A percentile compares a stretch with the other conserved stretches of the same genome.
These are phyloP conservation scores for Sebastes diaconus DNA, from an alignment of 2,797 vertebrate species.

Conservation along the genomic window DNA sequence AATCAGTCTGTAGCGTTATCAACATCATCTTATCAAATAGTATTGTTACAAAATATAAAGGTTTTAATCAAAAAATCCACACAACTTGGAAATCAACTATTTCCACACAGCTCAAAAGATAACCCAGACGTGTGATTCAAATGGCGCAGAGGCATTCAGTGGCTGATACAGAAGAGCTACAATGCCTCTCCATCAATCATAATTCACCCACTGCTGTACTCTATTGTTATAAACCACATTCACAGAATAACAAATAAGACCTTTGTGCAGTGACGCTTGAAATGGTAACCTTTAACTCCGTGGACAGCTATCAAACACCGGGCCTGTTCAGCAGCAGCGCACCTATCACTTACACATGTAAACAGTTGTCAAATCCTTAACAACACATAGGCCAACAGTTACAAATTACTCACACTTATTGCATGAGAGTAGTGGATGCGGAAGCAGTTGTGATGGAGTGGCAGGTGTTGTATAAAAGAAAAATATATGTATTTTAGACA, in stretches of 20 bases:
- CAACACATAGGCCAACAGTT: slow-evolving; percentile 39
- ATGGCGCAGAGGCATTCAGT: slow-evolving; percentile 46
- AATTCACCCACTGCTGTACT: slow-evolving; percentile 56
- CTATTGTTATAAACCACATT: slow-evolving; percentile 67
- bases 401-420: slow-evolving; percentile 54
- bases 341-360: slow-evolving; percentile 75
- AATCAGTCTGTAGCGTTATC: not conserved
- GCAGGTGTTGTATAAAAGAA: slow-evolving; percentile 28
- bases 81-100: slow-evolving; percentile 48
- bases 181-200: slow-evolving; percentile 69
- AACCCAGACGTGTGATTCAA: slow-evolving; percentile 43
- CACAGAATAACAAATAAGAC: slow-evolving; percentile 71
- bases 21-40: not conserved
- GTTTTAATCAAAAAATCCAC: slow-evolving; percentile 48
- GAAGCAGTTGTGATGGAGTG: slow-evolving; percentile 33
- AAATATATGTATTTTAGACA: not conserved
- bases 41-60: slow-evolving; percentile 35
- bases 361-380: slow-evolving; percentile 76
- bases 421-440: slow-evolving; percentile 28
- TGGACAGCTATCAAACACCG: slow-evolving; percentile 63
- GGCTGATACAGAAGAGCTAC: slow-evolving; percentile 44
- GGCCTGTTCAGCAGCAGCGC: slow-evolving; percentile 51
- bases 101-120: slow-evolving; percentile 47
- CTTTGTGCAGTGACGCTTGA: slow-evolving; percentile 74
- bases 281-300: slow-evolving; percentile 79